Evolutionary conservation across 2,888 invertebrate species (phyloP), one percentile per base, ranked within the genome.

Genomic region (Muscina levida): DNA sequence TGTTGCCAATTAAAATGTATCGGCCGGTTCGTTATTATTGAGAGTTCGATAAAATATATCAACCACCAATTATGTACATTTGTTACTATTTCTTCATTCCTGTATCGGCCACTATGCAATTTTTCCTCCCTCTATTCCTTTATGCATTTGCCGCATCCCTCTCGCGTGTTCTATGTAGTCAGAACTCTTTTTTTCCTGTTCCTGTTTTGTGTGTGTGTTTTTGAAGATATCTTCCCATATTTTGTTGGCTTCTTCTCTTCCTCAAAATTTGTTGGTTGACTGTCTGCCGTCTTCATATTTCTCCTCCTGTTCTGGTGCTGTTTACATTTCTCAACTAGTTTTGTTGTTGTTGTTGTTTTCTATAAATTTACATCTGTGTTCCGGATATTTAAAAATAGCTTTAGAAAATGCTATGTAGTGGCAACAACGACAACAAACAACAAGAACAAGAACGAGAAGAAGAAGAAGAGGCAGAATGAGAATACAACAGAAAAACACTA

Each of bases 301-400:
- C 13, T 44, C 10, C 11, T 10, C 15, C 1, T 53, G 24, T 24
- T 46, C n/a, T 53, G 24, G 1, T 48, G 17, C 31, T 53, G 22
- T 24, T 53, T 8, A 44, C n/a, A 44, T 11, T 53, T 53, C 24
- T 53, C 22, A 53, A 31, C 31, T 31, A 5, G 31, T 31, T 31
- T 31, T 31, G 3, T 31, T 31, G 31, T 31, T 31, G 31, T 31
- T 31, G 31, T 31, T 5, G 53, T 53, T 53, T 53, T 53, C 24
- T 53, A 53, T 53, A 22, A 53, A 19, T 19, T 72, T 62, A 68
- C 67, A 72, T 73, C 66, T 73, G 65, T 70, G 70, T 77, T 80
- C 79, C 79, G 79, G 79, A 80, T 80, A 77, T 80, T 73, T 80
- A 80, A 76, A 80, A 80, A 76, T 80, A 80, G 44, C 65, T 72